These are phyloP conservation scores for Invenusta paracnida DNA, from an alignment of 2,888 invertebrate genomes.

Conservation along the genomic window DNA sequence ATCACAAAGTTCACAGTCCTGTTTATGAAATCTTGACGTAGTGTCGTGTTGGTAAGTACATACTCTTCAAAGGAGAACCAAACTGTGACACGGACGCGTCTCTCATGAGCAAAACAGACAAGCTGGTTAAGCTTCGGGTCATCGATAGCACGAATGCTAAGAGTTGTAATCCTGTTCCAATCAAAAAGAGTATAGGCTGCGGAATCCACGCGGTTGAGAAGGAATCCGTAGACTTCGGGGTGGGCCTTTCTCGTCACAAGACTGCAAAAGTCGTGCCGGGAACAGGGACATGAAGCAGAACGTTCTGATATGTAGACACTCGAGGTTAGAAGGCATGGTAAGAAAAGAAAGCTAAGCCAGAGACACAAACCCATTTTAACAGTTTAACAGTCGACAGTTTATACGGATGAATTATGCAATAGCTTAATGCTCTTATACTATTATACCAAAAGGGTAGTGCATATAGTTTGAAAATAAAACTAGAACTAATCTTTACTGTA, in stretches of 20 bases:
- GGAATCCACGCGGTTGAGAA: neutral
- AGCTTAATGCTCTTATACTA: too few species aligned
- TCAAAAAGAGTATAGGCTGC: neutral
- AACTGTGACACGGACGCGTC: neutral
- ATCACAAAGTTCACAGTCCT: neutral
- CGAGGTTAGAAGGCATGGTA: too few species aligned
- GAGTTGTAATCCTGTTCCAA: slow-evolving; percentile 6
- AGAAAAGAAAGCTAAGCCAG: too few species aligned
- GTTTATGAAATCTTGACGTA: neutral
- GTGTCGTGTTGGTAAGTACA: neutral
- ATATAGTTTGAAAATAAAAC: too few species aligned
- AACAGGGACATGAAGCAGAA: neutral
- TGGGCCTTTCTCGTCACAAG: neutral
- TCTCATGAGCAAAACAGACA: neutral
- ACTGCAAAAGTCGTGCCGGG: neutral
- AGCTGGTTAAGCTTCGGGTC: neutral
- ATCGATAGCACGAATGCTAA: neutral
- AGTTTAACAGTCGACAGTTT: too few species aligned
- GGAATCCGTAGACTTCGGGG: neutral
- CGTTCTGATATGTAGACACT: too few species aligned
- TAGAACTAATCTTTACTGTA: too few species aligned
- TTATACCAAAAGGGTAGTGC: too few species aligned
- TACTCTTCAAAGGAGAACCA: neutral
- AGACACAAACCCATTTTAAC: too few species aligned
- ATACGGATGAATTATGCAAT: too few species aligned